Evolutionary conservation across 2,888 invertebrate genomes (phyloP).

Genomic region (Acholoe squamosa): DNA sequence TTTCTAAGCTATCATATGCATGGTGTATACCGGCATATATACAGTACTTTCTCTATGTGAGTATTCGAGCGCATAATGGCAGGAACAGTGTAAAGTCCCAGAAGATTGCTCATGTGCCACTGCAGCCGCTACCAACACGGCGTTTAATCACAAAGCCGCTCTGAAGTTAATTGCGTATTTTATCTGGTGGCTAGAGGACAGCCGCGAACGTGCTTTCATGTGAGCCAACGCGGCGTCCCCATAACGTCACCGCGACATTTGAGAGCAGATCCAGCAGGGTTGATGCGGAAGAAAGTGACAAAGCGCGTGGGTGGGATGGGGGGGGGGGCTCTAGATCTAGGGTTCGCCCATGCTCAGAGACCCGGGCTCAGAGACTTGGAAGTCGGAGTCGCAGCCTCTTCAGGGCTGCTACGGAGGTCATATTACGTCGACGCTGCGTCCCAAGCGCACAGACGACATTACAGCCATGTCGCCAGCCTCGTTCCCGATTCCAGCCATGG

Average conservation of each 20-base stretch:
- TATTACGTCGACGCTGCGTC: not conserved
- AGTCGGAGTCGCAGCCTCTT: not conserved
- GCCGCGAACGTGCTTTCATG: not conserved
- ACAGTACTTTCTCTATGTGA: too few relatives aligned
- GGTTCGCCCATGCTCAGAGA: too few relatives aligned
- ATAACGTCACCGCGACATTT: not conserved
- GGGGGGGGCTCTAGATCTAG: not conserved
- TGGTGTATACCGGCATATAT: too few relatives aligned
- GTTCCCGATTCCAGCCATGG: not conserved
- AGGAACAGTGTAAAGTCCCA: not conserved
- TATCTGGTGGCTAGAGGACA: not conserved
- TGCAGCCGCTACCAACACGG: not conserved
- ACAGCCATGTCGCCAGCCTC: not conserved
- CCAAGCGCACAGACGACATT: not conserved
- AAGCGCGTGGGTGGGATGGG: not conserved
- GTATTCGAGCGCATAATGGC: too few relatives aligned
- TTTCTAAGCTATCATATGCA: too few relatives aligned
- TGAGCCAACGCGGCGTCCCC: not conserved
- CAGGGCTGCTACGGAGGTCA: too few relatives aligned
- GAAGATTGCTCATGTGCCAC: not conserved
- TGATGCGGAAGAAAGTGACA: not conserved
- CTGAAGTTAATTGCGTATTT: slow-evolving; percentile 18
- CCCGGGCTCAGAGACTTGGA: not conserved
- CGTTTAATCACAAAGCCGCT: not conserved
- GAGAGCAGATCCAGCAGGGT: not conserved